These are phyloP conservation scores for Candoia aspera DNA, from an alignment of 2,113 vertebrate genomes.

Conservation along the genomic window DNA sequence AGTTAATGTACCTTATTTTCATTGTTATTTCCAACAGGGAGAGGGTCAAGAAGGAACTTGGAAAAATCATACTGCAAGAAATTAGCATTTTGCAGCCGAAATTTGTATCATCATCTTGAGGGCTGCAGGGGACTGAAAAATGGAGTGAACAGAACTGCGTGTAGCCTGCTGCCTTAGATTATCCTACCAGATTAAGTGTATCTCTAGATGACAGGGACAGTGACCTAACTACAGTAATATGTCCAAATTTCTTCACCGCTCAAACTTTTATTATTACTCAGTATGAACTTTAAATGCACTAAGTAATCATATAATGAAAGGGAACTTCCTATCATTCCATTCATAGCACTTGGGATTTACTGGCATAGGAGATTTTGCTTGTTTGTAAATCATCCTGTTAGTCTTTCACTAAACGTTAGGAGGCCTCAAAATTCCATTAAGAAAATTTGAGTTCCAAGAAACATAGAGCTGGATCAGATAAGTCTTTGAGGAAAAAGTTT, in stretches of 20 bases:
- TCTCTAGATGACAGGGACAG: not conserved
- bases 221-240: not conserved
- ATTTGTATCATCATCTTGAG: no score
- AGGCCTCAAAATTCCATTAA: not conserved
- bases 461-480: not conserved
- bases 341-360: not conserved
- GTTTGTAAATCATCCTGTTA: not conserved
- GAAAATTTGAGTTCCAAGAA: not conserved
- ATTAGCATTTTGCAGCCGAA: no score
- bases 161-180: no score
- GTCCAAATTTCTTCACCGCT: not conserved
- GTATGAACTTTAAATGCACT: not conserved
- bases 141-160: no score
- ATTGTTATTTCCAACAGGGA: not conserved
- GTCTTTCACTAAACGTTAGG: not conserved
- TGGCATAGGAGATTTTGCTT: not conserved
- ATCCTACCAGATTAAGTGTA: not conserved
- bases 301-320: not conserved
- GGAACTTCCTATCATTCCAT: not conserved
- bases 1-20: not conserved
- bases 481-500: not conserved
- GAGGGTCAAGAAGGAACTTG: not conserved
- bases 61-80: no score
- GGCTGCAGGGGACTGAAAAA: no score
- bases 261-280: not conserved